These are phyloP conservation scores for Promerops cafer DNA, from an alignment of 2,113 vertebrate species.

Conservation along the genomic window DNA sequence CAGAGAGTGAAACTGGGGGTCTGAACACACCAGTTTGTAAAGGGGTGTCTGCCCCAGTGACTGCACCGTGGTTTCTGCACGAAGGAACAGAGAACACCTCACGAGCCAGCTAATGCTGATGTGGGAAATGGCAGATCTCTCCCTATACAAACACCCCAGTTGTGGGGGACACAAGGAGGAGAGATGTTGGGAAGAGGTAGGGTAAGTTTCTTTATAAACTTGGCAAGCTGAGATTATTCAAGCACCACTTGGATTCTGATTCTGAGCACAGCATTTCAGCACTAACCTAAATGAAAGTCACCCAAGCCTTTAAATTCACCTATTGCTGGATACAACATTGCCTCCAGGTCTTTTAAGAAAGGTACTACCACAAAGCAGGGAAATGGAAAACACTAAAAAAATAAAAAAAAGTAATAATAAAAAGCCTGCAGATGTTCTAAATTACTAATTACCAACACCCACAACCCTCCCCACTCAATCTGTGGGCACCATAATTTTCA, in stretches of 20 bases:
- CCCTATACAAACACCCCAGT: neutral
- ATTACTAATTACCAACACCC: constrained; percentile 8
- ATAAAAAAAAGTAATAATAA: neutral
- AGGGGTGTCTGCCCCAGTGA: neutral
- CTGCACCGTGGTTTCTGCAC: neutral
- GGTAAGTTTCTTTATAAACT: neutral
- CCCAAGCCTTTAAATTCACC: neutral
- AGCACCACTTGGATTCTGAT: neutral
- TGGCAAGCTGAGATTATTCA: neutral
- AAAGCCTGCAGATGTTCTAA: constrained; percentile 32
- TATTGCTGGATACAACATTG: neutral
- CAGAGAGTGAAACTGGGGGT: neutral
- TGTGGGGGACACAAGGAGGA: neutral
- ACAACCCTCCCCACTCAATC: neutral
- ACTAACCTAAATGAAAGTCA: neutral
- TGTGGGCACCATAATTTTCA: neutral
- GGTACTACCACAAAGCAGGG: neutral
- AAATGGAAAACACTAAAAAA: neutral
- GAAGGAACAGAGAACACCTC: neutral
- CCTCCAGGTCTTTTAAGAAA: neutral
- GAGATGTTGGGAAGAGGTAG: neutral
- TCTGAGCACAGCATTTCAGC: neutral
- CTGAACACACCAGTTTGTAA: neutral
- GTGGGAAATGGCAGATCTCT: neutral
- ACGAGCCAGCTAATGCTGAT: fast-evolving